These are phyloP conservation scores for Acromyrmex echinatior DNA, from an alignment of 1,140 invertebrate genomes.

Conservation along the genomic window DNA sequence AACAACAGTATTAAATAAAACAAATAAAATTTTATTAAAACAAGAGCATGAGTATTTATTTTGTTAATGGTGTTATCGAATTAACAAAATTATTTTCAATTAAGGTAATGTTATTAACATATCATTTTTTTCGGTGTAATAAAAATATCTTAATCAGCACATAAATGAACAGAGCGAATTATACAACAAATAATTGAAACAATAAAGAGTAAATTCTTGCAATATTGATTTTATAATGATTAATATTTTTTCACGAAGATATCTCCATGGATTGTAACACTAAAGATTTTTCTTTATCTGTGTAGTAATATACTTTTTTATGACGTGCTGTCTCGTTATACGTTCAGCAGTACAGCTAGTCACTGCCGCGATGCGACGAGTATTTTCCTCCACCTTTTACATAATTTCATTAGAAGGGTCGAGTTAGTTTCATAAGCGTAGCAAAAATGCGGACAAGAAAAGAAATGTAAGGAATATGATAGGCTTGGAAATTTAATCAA, in stretches of 20 bases:
- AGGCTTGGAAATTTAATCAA: slow-evolving; percentile 27
- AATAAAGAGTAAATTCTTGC: neutral
- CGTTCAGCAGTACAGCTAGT: neutral
- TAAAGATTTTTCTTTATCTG: slow-evolving; percentile 3
- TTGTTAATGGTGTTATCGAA: no score
- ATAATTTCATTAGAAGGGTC: slow-evolving; percentile 29
- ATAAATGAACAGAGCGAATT: neutral
- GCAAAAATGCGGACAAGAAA: slow-evolving; percentile 16
- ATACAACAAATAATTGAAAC: neutral
- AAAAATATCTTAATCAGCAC: neutral
- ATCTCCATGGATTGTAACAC: no score
- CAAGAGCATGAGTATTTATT: no score
- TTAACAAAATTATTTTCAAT: no score
- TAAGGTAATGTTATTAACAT: no score
- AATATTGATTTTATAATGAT: neutral
- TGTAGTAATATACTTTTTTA: slow-evolving; percentile 11
- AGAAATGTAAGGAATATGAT: slow-evolving; percentile 26
- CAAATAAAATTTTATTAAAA: no score
- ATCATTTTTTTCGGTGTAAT: no score
- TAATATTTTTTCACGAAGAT: neutral
- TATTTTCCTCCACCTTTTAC: neutral
- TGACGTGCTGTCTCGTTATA: neutral
- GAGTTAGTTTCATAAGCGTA: slow-evolving; percentile 23
- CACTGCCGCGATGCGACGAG: neutral
- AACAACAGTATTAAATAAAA: no score